A percentile compares a stretch with the other conserved stretches of the same genome.
Evolutionary conservation across 2,797 vertebrate species (phyloP).

Genomic region (Enteromius anoplus): DNA sequence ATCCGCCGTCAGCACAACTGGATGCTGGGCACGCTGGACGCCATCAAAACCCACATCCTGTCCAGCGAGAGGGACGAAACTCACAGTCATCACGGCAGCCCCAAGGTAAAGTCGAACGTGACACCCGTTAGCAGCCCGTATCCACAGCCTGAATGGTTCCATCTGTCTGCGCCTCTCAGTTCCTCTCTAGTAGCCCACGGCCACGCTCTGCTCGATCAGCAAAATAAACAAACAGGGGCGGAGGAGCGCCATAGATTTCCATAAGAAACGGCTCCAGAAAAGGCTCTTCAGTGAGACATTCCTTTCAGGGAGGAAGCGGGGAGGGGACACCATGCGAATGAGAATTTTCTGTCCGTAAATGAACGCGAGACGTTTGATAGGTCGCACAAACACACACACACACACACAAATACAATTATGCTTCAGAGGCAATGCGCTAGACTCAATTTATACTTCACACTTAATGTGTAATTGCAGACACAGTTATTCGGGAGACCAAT

Average conservation of each 20-base stretch:
- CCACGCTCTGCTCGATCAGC: conserved; percentile 79
- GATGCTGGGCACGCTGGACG: conserved; percentile 92
- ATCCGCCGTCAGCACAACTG: conserved; percentile 96
- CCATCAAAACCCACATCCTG: conserved; percentile 92
- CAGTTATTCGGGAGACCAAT: conserved; percentile 62
- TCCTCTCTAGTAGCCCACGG: conserved; percentile 68
- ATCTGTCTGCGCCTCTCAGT: conserved; percentile 30
- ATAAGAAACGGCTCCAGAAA: conserved; percentile 69
- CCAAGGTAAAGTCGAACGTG: conserved; percentile 78
- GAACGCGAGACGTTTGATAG: conserved; percentile 62
- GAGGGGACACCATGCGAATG: conserved; percentile 62
- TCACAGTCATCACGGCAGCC: conserved; percentile 69
- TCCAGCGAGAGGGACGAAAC: conserved; percentile 79
- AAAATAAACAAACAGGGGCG: conserved; percentile 78
- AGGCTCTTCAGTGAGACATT: conserved; percentile 72
- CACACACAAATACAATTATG: conserved; percentile 50
- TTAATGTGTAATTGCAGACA: conserved; percentile 65
- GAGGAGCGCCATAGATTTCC: conserved; percentile 63
- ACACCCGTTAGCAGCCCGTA: conserved; percentile 69
- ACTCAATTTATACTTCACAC: conserved; percentile 64
- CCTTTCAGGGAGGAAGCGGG: conserved; percentile 59
- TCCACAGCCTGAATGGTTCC: conserved; percentile 72
- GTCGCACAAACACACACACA: conserved; percentile 32
- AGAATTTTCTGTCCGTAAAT: conserved; percentile 80
- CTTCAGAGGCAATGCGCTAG: conserved; percentile 50